phyloP scores from a whole-genome alignment of 2,113 vertebrate genomes.

The Callionymus lyra region DNA sequence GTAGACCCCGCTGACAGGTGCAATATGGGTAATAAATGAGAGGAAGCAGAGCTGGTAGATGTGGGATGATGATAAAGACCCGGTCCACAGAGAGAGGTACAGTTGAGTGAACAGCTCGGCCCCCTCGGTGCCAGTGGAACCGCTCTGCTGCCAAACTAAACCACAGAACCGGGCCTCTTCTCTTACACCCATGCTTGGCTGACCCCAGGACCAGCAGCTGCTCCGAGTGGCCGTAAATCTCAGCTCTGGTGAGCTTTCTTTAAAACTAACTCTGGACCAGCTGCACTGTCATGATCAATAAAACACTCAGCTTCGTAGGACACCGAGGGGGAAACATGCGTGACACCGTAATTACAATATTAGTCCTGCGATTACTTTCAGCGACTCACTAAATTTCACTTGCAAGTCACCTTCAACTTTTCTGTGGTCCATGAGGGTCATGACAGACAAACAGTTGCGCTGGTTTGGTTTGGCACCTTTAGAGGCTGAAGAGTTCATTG shows the following conservation, averaged over 20 bases:
- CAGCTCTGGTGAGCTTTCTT: slow-evolving; percentile 5
- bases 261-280: slow-evolving; percentile 42
- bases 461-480: too few species aligned
- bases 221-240: slow-evolving; percentile 12
- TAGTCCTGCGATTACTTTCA: slow-evolving; percentile 5
- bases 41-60: slow-evolving; percentile 10
- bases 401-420: not conserved
- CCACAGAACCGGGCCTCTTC: slow-evolving; percentile 49
- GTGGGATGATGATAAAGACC: slow-evolving; percentile 12
- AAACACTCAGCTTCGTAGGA: slow-evolving; percentile 19
- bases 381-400: not conserved
- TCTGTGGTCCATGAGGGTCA: too few species aligned
- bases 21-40: slow-evolving; percentile 8
- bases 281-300: slow-evolving; percentile 31
- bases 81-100: slow-evolving; percentile 11
- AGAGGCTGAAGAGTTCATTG: too few species aligned
- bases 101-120: slow-evolving; percentile 25
- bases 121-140: slow-evolving; percentile 31
- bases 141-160: slow-evolving; percentile 34
- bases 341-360: slow-evolving; percentile 25
- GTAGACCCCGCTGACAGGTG: slow-evolving; percentile 1
- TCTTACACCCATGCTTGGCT: slow-evolving; percentile 40
- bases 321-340: slow-evolving; percentile 10
- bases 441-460: too few species aligned
- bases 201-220: slow-evolving; percentile 47